Conservation (phyloP, 30 jellyfish, hydroid and myxozoan species). For the Nemopilema nomurai region DNA sequence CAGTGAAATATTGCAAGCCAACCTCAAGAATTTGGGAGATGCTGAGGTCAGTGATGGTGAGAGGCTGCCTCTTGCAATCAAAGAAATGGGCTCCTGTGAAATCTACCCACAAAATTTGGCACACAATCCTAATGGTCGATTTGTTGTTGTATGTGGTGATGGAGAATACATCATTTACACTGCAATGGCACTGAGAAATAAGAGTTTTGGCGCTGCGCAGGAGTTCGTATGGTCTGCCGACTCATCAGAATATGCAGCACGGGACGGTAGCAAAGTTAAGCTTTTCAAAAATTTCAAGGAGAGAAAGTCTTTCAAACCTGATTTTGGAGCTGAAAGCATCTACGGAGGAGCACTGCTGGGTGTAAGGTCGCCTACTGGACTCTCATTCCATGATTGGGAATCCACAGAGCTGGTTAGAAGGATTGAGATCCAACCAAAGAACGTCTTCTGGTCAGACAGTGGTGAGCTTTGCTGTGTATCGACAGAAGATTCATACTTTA, state of each 20-base stretch:
- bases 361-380: conserved; percentile 91
- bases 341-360: conserved; percentile 94
- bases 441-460: conserved; percentile 97
- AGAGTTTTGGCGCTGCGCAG: conserved; percentile 96
- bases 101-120: conserved; percentile 94
- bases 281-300: conserved; percentile 94
- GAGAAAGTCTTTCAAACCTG: conserved; percentile 96
- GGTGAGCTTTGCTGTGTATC: conserved; percentile 98
- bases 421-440: conserved; percentile 92
- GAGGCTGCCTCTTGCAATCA: conserved; percentile 89
- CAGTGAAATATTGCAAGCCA: conserved; percentile 97
- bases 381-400: conserved; percentile 97
- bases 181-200: conserved; percentile 98
- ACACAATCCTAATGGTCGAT: conserved; percentile 98
- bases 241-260: conserved; percentile 96
- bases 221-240: conserved; percentile 99
- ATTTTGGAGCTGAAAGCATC: conserved; percentile 95
- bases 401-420: conserved; percentile 93
- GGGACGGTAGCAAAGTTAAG: conserved; percentile 88
- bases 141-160: conserved; percentile 99
- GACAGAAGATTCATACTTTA: conserved; percentile 91
- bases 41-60: conserved; percentile 95
- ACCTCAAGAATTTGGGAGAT: conserved; percentile 85
- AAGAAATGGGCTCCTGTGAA: conserved; percentile 99
- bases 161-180: conserved; percentile 98